phyloP scores from a whole-genome alignment of 2,113 vertebrate species.

The Antennarius striatus region DNA sequence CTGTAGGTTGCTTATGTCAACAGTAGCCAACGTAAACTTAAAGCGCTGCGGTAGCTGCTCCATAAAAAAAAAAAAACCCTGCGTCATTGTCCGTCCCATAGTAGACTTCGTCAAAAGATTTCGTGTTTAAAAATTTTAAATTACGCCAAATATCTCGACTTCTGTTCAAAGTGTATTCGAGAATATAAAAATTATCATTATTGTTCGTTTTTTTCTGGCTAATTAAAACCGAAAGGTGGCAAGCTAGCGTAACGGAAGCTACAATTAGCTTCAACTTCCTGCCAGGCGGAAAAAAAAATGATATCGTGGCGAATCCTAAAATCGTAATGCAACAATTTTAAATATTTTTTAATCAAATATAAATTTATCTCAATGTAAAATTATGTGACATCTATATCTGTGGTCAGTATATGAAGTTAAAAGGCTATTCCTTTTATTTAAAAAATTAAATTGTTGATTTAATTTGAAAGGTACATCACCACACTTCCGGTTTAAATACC shows the following conservation, averaged over 20 bases:
- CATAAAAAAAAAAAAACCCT: conserved; percentile 30
- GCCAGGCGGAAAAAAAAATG: background rate
- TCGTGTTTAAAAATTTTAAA: too few relatives aligned
- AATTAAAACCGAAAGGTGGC: background rate
- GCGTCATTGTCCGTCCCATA: conserved; percentile 31
- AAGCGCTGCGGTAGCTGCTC: conserved; percentile 1
- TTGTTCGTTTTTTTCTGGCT: background rate
- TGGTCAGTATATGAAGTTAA: background rate
- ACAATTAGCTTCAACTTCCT: conserved; percentile 9
- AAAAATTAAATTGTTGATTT: background rate
- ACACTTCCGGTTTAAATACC: background rate
- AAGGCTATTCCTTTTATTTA: fast-evolving
- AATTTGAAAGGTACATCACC: background rate
- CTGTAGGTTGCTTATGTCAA: conserved; percentile 51
- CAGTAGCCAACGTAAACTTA: conserved; percentile 52
- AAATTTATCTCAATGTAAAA: too few relatives aligned
- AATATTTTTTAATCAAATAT: too few relatives aligned
- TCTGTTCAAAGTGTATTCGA: too few relatives aligned
- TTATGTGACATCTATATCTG: too few relatives aligned
- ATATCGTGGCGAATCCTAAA: too few relatives aligned
- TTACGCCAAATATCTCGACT: too few relatives aligned
- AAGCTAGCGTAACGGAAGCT: background rate
- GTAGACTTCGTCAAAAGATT: background rate
- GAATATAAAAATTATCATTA: background rate
- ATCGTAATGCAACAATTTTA: too few relatives aligned